Conservation (phyloP, 2,797 vertebrate species). For the Taeniopygia guttata region DNA sequence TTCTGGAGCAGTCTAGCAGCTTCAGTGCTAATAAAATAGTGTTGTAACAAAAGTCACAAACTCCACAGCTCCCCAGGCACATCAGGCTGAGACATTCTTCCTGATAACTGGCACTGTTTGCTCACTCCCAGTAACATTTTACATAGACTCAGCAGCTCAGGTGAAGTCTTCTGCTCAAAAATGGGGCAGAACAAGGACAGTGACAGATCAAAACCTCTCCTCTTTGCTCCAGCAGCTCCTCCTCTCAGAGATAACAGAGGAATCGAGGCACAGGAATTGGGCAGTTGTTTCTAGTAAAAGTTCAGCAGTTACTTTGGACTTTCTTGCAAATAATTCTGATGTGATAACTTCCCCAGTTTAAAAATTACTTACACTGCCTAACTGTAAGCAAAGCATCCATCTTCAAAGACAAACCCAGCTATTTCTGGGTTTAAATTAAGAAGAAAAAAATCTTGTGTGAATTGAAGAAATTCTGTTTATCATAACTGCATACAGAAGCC, state of each 20-base stretch:
- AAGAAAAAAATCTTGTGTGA: slow-evolving; percentile 21
- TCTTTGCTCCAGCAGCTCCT: not conserved
- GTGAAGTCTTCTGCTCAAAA: not conserved
- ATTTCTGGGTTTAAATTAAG: slow-evolving; percentile 48
- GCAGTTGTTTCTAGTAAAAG: not conserved
- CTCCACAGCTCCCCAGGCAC: not conserved
- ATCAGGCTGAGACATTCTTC: not conserved
- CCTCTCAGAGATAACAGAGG: not conserved
- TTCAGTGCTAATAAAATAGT: not conserved
- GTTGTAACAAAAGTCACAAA: not conserved
- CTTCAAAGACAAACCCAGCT: slow-evolving; percentile 37
- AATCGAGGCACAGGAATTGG: not conserved
- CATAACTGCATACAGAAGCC: slow-evolving; percentile 14
- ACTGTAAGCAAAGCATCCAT: slow-evolving; percentile 17
- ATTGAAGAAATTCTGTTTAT: slow-evolving; percentile 60
- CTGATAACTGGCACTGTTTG: not conserved
- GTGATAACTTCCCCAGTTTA: not conserved
- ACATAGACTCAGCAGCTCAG: not conserved
- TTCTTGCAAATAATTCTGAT: slow-evolving; percentile 41
- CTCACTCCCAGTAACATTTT: not conserved
- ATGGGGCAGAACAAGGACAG: not conserved
- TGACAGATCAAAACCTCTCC: not conserved
- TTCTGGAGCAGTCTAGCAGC: not conserved
- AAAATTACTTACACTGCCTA: slow-evolving; percentile 13
- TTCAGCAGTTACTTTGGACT: not conserved